A percentile compares a stretch with the other conserved stretches of the same genome.
These are phyloP conservation scores for Lasioglossum vierecki DNA, from an alignment of 2,888 invertebrate genomes.

Conservation along the genomic window DNA sequence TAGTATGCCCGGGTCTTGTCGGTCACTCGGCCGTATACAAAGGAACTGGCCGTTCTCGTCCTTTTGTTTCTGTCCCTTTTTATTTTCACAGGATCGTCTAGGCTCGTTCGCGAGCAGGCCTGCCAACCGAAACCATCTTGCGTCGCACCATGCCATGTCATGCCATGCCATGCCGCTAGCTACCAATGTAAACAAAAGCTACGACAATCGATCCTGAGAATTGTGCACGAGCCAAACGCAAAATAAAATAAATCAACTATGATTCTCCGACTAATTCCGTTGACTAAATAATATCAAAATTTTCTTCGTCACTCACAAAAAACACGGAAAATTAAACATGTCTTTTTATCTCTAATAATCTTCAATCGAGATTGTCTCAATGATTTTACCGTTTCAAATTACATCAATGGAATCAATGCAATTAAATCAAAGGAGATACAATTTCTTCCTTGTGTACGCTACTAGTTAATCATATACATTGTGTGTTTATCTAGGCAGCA, in stretches of 20 bases:
- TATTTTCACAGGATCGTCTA: background rate
- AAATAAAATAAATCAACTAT: background rate
- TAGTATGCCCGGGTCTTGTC: slow-evolving; percentile 63
- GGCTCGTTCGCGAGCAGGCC: slow-evolving; percentile 25
- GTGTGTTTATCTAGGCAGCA: background rate
- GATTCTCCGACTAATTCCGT: background rate
- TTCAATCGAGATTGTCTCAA: background rate
- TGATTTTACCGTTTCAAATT: background rate
- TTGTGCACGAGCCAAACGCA: background rate
- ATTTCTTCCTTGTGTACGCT: background rate
- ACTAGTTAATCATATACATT: background rate
- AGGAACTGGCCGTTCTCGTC: slow-evolving; percentile 62
- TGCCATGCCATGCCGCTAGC: background rate
- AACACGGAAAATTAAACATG: background rate
- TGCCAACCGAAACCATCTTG: background rate
- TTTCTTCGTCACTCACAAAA: no score
- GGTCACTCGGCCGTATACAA: slow-evolving; percentile 73
- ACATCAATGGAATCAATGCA: background rate
- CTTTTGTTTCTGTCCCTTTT: slow-evolving; percentile 48
- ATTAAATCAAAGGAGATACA: background rate
- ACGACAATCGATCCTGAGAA: slow-evolving; percentile 33
- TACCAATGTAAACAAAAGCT: slow-evolving; percentile 48
- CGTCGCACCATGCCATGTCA: background rate
- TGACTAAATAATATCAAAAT: no score
- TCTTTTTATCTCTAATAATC: background rate